phyloP scores from a whole-genome alignment of 2,113 vertebrate species.

The Nesospiza acunhae region DNA sequence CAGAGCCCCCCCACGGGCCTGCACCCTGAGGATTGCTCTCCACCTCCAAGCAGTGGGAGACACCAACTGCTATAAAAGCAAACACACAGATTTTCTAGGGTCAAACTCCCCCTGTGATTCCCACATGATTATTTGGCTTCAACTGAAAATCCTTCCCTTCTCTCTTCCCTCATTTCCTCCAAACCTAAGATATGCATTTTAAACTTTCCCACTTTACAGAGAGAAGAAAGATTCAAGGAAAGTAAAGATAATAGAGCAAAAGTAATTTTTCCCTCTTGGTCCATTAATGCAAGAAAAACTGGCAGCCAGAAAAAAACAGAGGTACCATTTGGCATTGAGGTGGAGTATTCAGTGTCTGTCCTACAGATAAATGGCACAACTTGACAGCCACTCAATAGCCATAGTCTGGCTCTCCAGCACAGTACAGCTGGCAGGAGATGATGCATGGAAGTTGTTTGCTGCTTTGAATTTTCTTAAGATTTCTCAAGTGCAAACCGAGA shows the following conservation, averaged over 20 bases:
- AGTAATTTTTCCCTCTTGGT: not conserved
- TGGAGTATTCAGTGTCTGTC: not conserved
- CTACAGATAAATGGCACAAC: not conserved
- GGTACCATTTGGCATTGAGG: not conserved
- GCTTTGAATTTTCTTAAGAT: not conserved
- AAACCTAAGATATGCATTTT: not conserved
- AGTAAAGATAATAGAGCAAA: not conserved
- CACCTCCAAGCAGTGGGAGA: not conserved
- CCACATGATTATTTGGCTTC: not conserved
- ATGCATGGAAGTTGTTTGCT: not conserved
- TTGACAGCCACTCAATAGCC: not conserved
- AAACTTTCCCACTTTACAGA: not conserved
- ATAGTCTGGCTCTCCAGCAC: not conserved
- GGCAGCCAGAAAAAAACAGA: not conserved
- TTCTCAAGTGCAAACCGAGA: not conserved
- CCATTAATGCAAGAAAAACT: not conserved
- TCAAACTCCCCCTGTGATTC: not conserved
- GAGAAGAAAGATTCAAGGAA: not conserved
- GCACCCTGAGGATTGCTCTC: not conserved
- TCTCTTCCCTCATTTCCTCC: not conserved
- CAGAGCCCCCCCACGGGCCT: not conserved
- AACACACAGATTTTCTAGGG: not conserved
- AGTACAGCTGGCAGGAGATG: not conserved
- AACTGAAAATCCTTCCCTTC: not conserved
- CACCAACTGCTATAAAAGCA: not conserved